Conservation (phyloP, 2,113 vertebrate genomes). For the Silurus asotus region DNA sequence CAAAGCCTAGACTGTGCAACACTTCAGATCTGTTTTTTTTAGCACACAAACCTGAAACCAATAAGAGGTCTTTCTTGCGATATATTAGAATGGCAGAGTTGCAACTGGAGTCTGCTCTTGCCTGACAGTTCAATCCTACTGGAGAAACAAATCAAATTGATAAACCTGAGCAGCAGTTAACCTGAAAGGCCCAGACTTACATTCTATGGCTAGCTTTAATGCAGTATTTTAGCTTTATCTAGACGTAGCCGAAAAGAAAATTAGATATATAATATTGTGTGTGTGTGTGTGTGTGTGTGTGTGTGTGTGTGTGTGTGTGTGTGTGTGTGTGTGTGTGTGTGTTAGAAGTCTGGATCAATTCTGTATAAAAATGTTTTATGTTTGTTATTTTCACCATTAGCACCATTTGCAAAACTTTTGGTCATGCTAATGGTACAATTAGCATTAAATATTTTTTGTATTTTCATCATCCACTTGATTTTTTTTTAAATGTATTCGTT, state of each 20-base stretch:
- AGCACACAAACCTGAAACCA: conserved; percentile 5
- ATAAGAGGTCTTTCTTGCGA: background rate
- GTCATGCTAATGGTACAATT: background rate
- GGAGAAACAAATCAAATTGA: background rate
- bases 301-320: no score
- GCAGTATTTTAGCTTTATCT: background rate
- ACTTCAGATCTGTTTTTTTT: background rate
- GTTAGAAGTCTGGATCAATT: background rate
- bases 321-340: no score
- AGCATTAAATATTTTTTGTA: no score
- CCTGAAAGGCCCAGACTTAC: background rate
- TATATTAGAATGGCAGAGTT: conserved; percentile 8
- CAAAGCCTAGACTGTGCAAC: background rate
- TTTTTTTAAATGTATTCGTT: background rate
- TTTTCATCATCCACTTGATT: background rate
- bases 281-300: no score
- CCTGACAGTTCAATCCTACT: conserved; percentile 1
- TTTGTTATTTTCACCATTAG: background rate
- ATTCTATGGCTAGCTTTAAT: background rate
- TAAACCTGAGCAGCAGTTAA: conserved; percentile 1
- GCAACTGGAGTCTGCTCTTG: background rate
- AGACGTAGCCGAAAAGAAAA: no score
- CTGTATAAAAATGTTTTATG: background rate
- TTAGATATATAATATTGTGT: no score
- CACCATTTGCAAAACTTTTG: background rate